Evolutionary conservation across 2,797 vertebrate genomes (phyloP), one percentile per base, ranked within the genome.

Genomic region (Mormyrops attenuatus): DNA sequence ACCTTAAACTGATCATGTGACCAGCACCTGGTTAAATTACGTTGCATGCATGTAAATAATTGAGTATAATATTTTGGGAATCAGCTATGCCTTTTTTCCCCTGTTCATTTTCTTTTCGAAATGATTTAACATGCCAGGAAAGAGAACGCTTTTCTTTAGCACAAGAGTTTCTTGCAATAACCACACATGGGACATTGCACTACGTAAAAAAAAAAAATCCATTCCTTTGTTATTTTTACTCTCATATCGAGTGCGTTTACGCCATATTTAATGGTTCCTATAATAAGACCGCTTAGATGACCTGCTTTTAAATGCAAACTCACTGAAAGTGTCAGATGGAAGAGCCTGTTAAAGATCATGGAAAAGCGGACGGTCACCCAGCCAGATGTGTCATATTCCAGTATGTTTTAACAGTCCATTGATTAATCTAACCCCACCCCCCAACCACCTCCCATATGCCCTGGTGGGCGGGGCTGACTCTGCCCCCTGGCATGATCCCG

Each of bases 271-370:
- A 73, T 11, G 73, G 41, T 84, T 26, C 20, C 11, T 41, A 52
- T 57, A 63, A 82, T 50, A 90, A 91, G 91, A 49, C 89, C 5
- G 17, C 30, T 41, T 85, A 90, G 91, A 89, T 41, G 88, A 92
- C 90, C 91, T 88, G 89, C 52, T 91, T 90, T 89, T 91, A 89
- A 91, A 88, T 90, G 92, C 92, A 92, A 94, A 93, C 91, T 84
- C 86, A 89, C 91, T 93, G 91, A 91, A 44, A 88, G 88, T 89
- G 90, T 82, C 84, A 90, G 91, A 88, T 85, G 91, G 92, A 91
- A 93, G 93, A 91, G 93, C 91, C 90, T 90, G 92, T 93, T 93
- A 92, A 77, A n/a, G 69, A 90, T 91, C 86, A 91, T 88, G 91
- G 91, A 92, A 91, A 86, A 87, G 88, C 87, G 73, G 88, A 30